Evolutionary conservation across 2,888 invertebrate species (phyloP).

Genomic region (Tetranychus piercei): DNA sequence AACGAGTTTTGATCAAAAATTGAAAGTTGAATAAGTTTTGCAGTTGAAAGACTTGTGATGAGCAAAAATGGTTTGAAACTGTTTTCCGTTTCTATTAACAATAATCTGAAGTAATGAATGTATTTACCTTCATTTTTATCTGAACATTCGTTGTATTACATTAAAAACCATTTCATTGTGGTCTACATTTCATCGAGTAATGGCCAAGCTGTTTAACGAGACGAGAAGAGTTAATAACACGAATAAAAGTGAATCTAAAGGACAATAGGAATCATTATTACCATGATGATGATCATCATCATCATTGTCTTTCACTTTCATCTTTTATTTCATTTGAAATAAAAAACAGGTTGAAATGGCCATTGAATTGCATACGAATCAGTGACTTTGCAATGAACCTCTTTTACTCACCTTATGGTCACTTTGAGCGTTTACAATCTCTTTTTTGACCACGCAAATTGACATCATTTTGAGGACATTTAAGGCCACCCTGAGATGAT

Average conservation of each 20-base stretch:
- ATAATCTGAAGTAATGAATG: neutral
- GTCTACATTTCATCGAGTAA: neutral
- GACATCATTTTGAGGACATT: neutral
- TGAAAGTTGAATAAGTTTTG: too few species aligned
- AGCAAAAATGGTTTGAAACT: neutral
- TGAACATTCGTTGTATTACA: neutral
- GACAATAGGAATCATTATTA: conserved; percentile 1
- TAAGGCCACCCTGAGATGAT: neutral
- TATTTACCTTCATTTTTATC: neutral
- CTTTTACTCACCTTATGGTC: neutral
- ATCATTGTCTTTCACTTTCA: neutral
- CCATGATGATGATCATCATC: neutral
- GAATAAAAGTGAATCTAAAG: neutral
- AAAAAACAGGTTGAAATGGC: too few species aligned
- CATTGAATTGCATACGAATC: too few species aligned
- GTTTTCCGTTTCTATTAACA: neutral
- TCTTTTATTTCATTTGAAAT: too few species aligned
- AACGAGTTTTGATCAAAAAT: too few species aligned
- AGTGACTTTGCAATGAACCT: neutral
- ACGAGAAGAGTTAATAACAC: neutral
- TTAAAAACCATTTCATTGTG: neutral
- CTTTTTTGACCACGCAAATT: too few species aligned
- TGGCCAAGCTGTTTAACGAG: neutral
- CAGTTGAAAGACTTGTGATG: too few species aligned
- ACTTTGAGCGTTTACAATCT: too few species aligned